Base-by-base conservation (phyloP, 2,888 invertebrate genomes). In the Cheilosia vulpina region DNA sequence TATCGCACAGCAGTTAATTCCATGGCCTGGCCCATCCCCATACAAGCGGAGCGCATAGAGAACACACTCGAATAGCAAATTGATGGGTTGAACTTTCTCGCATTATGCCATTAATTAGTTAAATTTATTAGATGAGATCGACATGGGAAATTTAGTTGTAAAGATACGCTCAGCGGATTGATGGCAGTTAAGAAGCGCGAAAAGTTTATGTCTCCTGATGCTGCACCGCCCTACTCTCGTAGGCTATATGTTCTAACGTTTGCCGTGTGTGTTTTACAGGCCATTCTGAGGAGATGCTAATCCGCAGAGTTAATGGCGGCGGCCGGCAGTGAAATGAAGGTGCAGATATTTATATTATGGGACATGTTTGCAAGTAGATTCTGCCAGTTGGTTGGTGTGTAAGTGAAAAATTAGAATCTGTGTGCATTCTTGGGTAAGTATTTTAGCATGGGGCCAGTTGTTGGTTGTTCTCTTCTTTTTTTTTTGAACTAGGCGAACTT, bases 71-170 rank as follows among this genome's bases (percentile, higher is more conserved):
- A 73, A 78, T 62, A 34, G 71, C 62, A 76, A 81, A 85, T 85
- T 85, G 80, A 85, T 85, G 80, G 80, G 85, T 81, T 85, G 85
- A 85, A 85, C 85, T 85, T 85, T 85, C 80, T 85, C 80, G 85
- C 76, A 76, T 90, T 90, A 90, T 89, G 90, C 90, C 91, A 91
- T 91, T 91, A 91, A 91, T 91, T 91, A 91, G 91, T 90, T 89
- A 89, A 91, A 91, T 90, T 90, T 91, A 91, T 91, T 91, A 90
- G 91, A 91, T 91, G 80, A 76, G 85, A 81, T 85, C 85, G 85
- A 85, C 85, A 85, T 85, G 85, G 80, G 76, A 81, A 85, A 85
- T 85, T 85, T 85, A 85, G 80, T 85, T 80, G 80, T 80, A 85
- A 81, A 85, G 80, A 85, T 85, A 85, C 85, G 80, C 80, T 71